These are phyloP conservation scores for Machimus atricapillus DNA, from an alignment of 2,888 invertebrate genomes.

Conservation along the genomic window DNA sequence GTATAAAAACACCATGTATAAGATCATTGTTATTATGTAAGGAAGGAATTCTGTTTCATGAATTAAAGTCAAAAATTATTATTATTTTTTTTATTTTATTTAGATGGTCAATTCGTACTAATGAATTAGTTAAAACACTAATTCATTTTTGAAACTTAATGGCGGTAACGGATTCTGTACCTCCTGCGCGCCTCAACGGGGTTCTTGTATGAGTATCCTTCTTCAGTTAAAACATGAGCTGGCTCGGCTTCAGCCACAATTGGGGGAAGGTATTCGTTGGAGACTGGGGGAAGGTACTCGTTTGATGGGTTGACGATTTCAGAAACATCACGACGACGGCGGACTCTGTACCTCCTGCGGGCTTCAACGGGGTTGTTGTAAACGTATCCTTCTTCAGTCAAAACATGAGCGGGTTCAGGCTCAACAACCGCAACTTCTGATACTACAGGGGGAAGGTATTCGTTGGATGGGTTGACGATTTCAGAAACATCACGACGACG, in stretches of 20 bases:
- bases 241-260: too few relatives aligned
- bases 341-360: constrained; percentile 17
- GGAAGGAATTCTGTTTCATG: background rate
- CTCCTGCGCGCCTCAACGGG: constrained; percentile 9
- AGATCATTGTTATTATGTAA: background rate
- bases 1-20: background rate
- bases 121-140: constrained; percentile 19
- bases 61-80: background rate
- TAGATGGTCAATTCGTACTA: background rate
- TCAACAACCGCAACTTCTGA: too few relatives aligned
- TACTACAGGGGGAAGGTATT: constrained; percentile 25
- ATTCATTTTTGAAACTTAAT: background rate
- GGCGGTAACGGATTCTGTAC: constrained; percentile 13
- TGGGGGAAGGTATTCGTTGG: constrained; percentile 25
- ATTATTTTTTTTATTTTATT: background rate
- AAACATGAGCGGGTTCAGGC: constrained; percentile 4
- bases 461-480: background rate
- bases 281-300: constrained; percentile 23
- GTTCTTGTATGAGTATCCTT: constrained; percentile 20
- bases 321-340: background rate
- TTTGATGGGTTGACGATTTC: constrained; percentile 3
- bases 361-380: constrained; percentile 19
- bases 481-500: constrained; percentile 35
- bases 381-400: background rate
- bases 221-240: background rate